A percentile compares a stretch with the other conserved stretches of the same genome.
Conservation (phyloP, 1,140 invertebrate genomes). For the Leptinotarsa undecemlineata region DNA sequence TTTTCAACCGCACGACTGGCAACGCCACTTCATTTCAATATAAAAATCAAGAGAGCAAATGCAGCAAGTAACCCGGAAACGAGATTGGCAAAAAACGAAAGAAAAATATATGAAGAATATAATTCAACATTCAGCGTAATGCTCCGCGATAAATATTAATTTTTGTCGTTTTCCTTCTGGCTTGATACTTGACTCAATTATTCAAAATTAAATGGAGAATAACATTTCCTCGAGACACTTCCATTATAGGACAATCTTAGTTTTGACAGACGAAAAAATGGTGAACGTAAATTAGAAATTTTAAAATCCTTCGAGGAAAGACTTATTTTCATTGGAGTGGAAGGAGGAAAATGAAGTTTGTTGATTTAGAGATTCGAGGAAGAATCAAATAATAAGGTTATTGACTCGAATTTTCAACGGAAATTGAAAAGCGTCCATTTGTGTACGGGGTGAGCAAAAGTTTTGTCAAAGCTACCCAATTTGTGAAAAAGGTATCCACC, state of each 20-base stretch:
- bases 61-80: no score
- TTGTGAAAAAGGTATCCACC: no score
- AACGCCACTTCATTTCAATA: no score
- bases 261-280: slow-evolving; percentile 3
- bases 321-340: not conserved
- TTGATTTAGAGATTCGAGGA: not conserved
- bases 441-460: no score
- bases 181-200: slow-evolving; percentile 9
- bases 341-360: not conserved
- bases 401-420: no score
- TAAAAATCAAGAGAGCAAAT: no score
- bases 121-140: slow-evolving; percentile 14
- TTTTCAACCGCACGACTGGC: no score
- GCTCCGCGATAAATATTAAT: slow-evolving; percentile 13
- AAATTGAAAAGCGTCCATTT: no score
- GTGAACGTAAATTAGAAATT: not conserved
- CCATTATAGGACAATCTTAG: not conserved
- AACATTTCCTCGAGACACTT: slow-evolving; percentile 4
- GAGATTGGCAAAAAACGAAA: slow-evolving; percentile 9
- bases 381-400: no score
- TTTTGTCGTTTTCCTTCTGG: slow-evolving; percentile 16
- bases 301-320: not conserved
- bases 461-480: no score
- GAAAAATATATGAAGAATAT: slow-evolving; percentile 4
- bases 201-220: slow-evolving; percentile 16